Percentiles rank a stretch among this genome's conserved stretches.
Evolutionary conservation across 1,140 invertebrate species (phyloP).

Genomic region (Drosophila nannoptera): DNA sequence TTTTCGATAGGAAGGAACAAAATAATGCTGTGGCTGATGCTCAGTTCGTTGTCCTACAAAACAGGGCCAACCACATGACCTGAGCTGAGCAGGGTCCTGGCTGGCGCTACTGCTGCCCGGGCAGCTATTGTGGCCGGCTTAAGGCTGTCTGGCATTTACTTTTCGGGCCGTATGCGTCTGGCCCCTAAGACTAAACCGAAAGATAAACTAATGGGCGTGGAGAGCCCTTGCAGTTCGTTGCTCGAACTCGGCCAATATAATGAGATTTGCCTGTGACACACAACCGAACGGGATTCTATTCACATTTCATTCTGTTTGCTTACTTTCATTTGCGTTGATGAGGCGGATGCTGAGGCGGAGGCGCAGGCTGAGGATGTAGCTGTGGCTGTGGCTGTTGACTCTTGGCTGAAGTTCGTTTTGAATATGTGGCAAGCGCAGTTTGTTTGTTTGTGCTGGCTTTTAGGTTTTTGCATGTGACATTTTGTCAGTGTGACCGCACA

Average conservation of each 20-base stretch:
- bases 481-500: slow-evolving; percentile 43
- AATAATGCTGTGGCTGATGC: slow-evolving; percentile 63
- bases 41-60: slow-evolving; percentile 68
- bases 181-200: slow-evolving; percentile 31
- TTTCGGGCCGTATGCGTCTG: slow-evolving; percentile 25
- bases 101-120: neutral
- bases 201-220: slow-evolving; percentile 50
- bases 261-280: slow-evolving; percentile 28
- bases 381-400: slow-evolving; percentile 3
- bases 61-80: slow-evolving; percentile 35
- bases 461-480: slow-evolving; percentile 65
- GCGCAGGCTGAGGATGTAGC: neutral
- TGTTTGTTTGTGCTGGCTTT: slow-evolving; percentile 15
- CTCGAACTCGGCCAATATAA: slow-evolving; percentile 13
- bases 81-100: slow-evolving; percentile 16
- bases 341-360: slow-evolving; percentile 10
- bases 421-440: slow-evolving; percentile 8
- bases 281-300: slow-evolving; percentile 9
- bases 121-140: slow-evolving; percentile 44
- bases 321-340: slow-evolving; percentile 57
- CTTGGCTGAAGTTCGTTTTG: slow-evolving; percentile 23
- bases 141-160: slow-evolving; percentile 35
- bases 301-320: slow-evolving; percentile 36
- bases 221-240: slow-evolving; percentile 15
- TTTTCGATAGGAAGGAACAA: slow-evolving; percentile 38